phyloP scores from a whole-genome alignment of 2,888 invertebrate genomes.

The Leptura quadrifasciata region DNA sequence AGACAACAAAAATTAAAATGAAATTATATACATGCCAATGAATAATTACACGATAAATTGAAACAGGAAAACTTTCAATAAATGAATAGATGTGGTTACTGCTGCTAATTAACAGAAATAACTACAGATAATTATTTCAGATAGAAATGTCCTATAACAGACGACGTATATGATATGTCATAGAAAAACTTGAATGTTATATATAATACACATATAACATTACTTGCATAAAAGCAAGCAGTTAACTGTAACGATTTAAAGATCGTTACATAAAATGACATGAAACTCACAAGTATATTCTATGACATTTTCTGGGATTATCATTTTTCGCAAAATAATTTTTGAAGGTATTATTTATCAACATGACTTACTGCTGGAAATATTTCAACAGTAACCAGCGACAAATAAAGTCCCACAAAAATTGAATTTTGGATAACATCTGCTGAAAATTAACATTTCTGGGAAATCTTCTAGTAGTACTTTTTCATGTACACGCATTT shows the following conservation, averaged over 20 bases:
- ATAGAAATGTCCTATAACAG: neutral
- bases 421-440: neutral
- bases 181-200: neutral
- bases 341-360: neutral
- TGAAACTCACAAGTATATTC: neutral
- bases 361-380: neutral
- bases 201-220: neutral
- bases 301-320: neutral
- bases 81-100: neutral
- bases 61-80: neutral
- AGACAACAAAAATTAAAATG: constrained; percentile 36
- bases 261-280: neutral
- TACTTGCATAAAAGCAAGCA: neutral
- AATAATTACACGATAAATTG: neutral
- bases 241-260: neutral
- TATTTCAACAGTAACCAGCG: neutral
- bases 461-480: neutral
- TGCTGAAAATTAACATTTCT: neutral
- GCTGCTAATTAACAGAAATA: neutral
- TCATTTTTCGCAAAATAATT: neutral
- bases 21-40: neutral
- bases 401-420: neutral
- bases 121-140: neutral
- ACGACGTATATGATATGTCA: neutral
- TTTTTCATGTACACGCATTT: neutral